Conservation (phyloP, 1,140 invertebrate species). For the Platyscapa corneri region DNA sequence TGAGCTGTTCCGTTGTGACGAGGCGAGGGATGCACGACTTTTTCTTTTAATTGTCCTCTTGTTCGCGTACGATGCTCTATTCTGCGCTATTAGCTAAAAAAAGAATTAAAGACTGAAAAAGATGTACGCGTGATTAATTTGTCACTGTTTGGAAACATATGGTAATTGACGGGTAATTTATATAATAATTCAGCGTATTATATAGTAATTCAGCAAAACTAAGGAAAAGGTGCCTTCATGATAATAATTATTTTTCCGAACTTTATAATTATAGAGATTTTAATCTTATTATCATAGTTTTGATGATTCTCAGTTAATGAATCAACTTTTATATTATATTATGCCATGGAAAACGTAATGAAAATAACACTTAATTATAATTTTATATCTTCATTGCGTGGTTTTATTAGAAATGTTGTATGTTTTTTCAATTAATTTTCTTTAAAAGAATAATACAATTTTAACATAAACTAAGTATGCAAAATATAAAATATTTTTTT, state of each 20-base stretch:
- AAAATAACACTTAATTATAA: no score
- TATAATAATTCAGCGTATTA: not conserved
- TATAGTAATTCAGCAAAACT: not conserved
- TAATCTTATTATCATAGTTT: no score
- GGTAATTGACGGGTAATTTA: not conserved
- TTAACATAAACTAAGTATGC: no score
- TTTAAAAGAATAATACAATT: no score
- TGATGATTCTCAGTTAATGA: no score
- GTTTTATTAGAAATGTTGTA: no score
- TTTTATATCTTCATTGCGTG: no score
- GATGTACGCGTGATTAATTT: not conserved
- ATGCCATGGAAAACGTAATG: no score
- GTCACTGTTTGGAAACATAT: not conserved
- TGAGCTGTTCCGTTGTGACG: not conserved
- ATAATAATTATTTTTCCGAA: no score
- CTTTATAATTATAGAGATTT: not conserved
- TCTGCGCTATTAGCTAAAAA: not conserved
- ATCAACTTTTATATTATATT: no score
- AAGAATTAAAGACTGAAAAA: not conserved
- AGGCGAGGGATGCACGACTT: not conserved
- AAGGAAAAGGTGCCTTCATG: not conserved
- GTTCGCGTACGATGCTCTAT: conserved; percentile 22
- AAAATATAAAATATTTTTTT: no score
- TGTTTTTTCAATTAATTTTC: no score
- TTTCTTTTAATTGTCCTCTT: conserved; percentile 44